These are phyloP conservation scores for Zosterops japonicus DNA, from an alignment of 2,113 vertebrate genomes.

Conservation along the genomic window DNA sequence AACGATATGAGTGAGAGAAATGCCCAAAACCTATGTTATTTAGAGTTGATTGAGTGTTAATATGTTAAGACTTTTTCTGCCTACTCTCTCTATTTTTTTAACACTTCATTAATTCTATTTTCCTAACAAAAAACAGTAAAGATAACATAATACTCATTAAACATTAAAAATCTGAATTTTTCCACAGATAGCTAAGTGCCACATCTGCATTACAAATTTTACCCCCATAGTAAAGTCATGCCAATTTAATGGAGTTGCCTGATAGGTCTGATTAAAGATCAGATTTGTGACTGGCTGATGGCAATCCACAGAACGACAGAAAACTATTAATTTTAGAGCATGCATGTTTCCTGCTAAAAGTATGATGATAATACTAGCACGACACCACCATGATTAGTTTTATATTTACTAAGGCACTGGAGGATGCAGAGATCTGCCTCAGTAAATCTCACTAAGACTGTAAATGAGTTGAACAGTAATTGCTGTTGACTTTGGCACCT, in stretches of 20 bases:
- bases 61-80: background rate
- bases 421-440: background rate
- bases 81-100: background rate
- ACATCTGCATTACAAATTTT: background rate
- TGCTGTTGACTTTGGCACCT: background rate
- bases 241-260: background rate
- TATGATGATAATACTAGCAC: accelerated
- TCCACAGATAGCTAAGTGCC: background rate
- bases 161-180: background rate
- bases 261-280: background rate
- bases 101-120: background rate
- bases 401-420: background rate
- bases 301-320: background rate
- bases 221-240: background rate
- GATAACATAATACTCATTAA: background rate
- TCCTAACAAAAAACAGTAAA: background rate
- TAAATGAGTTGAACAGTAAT: background rate
- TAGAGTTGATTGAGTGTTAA: background rate
- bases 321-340: background rate
- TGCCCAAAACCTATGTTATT: background rate
- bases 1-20: background rate
- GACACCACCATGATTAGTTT: background rate
- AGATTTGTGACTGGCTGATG: background rate
- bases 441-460: background rate
- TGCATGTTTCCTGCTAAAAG: background rate